phyloP scores from a whole-genome alignment of 2,888 invertebrate genomes.

The Hyposoter didymator region DNA sequence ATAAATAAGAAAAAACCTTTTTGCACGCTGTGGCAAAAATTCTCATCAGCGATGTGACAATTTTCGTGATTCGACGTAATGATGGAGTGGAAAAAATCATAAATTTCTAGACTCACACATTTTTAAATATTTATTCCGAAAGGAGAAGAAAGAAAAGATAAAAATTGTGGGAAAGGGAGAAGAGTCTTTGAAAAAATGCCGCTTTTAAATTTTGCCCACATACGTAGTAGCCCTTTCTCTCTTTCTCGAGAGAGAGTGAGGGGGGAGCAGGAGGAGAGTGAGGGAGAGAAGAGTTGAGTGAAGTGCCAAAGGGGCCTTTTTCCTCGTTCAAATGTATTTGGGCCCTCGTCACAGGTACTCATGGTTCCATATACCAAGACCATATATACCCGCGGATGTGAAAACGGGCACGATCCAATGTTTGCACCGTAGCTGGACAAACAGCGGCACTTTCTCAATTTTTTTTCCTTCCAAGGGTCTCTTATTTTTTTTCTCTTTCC shows the following conservation, averaged over 20 bases:
- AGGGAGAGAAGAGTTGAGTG: slow-evolving; percentile 30
- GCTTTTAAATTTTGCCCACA: slow-evolving; percentile 53
- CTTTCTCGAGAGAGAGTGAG: not conserved
- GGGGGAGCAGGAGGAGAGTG: not conserved
- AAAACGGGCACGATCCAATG: slow-evolving; percentile 78
- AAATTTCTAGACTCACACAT: not conserved
- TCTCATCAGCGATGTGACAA: not conserved
- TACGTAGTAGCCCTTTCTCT: slow-evolving; percentile 31
- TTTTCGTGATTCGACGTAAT: not conserved
- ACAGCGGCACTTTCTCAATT: slow-evolving; percentile 79
- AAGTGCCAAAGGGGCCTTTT: slow-evolving; percentile 62
- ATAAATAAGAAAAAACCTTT: not conserved
- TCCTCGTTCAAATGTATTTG: slow-evolving; percentile 50
- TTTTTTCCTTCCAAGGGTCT: slow-evolving; percentile 67
- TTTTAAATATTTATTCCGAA: slow-evolving; percentile 20
- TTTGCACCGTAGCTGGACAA: slow-evolving; percentile 79
- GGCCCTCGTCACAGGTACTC: slow-evolving; percentile 60
- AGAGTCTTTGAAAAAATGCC: slow-evolving; percentile 59
- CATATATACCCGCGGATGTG: slow-evolving; percentile 66
- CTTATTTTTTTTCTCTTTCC: slow-evolving; percentile 40
- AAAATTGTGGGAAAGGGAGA: not conserved
- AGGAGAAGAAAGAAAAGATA: slow-evolving; percentile 1
- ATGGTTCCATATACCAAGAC: slow-evolving; percentile 24
- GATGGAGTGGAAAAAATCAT: not conserved
- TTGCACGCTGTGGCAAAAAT: not conserved